Conservation (phyloP, 2,113 vertebrate genomes). For the Epinephelus lanceolatus region DNA sequence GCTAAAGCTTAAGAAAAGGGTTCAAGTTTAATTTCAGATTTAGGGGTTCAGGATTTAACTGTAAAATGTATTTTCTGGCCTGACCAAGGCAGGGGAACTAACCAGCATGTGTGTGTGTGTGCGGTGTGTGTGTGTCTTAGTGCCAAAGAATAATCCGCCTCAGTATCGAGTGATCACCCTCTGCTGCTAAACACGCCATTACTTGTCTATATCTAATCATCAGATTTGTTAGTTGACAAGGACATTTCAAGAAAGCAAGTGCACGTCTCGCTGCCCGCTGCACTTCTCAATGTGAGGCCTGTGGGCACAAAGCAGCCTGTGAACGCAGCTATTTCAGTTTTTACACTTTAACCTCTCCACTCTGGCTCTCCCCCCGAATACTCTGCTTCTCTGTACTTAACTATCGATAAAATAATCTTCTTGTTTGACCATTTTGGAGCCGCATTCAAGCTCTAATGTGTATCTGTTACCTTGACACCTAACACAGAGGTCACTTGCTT, state of each 20-base stretch:
- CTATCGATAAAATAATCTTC: not conserved
- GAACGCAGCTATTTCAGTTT: constrained; percentile 22
- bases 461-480: constrained; percentile 29
- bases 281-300: constrained; percentile 14
- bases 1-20: not conserved
- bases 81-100: constrained; percentile 4
- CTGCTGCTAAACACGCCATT: constrained; percentile 37
- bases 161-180: constrained; percentile 45
- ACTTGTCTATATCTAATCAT: constrained; percentile 57
- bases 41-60: constrained; percentile 17
- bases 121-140: not conserved
- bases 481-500: constrained; percentile 13
- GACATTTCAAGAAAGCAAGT: constrained; percentile 40
- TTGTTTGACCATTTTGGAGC: constrained; percentile 10
- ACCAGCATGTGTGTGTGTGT: not conserved
- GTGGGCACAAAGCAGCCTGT: constrained; percentile 24
- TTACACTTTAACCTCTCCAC: constrained; percentile 27
- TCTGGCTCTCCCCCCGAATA: constrained; percentile 6
- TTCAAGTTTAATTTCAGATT: constrained; percentile 42
- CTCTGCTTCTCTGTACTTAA: not conserved
- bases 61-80: constrained; percentile 20
- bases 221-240: constrained; percentile 43
- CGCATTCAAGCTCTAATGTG: not conserved
- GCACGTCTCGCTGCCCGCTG: not conserved
- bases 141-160: constrained; percentile 42